Conservation (phyloP, 2,113 vertebrate species). For the Anser brachyrhynchus region DNA sequence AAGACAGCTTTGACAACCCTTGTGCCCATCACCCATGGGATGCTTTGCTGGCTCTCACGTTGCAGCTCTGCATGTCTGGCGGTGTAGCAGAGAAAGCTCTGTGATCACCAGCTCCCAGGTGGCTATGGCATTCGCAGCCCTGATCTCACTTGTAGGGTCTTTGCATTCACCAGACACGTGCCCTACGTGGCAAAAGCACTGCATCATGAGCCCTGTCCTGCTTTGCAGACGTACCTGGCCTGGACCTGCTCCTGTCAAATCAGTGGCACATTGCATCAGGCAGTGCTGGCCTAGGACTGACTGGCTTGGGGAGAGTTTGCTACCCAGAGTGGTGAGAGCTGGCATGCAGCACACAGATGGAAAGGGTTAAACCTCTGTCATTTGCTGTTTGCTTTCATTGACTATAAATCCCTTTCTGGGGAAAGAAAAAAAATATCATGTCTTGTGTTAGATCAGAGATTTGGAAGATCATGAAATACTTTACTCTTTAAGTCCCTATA, state of each 20-base stretch:
- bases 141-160: background rate
- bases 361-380: background rate
- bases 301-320: background rate
- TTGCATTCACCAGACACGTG: background rate
- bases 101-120: background rate
- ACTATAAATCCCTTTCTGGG: background rate
- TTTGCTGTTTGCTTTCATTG: background rate
- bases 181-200: background rate
- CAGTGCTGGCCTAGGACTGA: background rate
- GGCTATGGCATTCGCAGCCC: background rate
- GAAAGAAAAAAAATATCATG: background rate
- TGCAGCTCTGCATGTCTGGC: background rate
- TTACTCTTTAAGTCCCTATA: background rate
- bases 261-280: background rate
- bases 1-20: background rate
- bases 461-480: background rate
- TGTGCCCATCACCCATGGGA: fast-evolving
- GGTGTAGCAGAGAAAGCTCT: background rate
- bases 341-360: background rate
- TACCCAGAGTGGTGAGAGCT: background rate
- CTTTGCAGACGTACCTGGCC: background rate
- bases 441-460: background rate
- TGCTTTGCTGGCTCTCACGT: background rate
- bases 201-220: background rate
- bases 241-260: background rate